Evolutionary conservation across 1,140 invertebrate species (phyloP).

Genomic region (Paraescarpia echinospica): DNA sequence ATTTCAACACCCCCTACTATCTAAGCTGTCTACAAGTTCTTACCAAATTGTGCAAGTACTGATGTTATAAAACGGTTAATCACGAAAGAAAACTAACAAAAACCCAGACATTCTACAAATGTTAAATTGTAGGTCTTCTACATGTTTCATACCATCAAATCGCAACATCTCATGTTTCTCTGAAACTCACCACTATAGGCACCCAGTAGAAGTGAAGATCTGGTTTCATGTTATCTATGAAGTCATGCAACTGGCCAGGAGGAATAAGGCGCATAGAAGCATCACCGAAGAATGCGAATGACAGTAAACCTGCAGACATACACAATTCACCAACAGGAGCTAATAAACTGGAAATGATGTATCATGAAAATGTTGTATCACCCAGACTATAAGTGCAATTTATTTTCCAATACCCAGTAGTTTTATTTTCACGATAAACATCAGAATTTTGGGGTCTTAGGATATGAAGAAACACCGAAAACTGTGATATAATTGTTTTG

Average conservation of each 20-base stretch:
- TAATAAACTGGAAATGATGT: background rate
- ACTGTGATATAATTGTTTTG: background rate
- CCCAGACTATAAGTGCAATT: background rate
- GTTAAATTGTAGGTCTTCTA: background rate
- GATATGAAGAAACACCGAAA: background rate
- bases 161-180: background rate
- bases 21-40: too few species aligned
- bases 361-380: background rate
- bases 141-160: background rate
- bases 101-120: background rate
- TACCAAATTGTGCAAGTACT: too few species aligned
- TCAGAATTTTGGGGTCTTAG: background rate
- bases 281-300: background rate
- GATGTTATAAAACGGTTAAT: background rate
- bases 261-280: constrained; percentile 42
- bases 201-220: constrained; percentile 65
- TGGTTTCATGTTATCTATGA: constrained; percentile 43
- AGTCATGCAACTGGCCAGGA: constrained; percentile 47
- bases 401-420: background rate
- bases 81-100: background rate
- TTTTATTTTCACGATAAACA: background rate
- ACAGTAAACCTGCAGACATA: background rate
- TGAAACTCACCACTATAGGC: constrained; percentile 57
- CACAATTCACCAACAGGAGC: background rate
- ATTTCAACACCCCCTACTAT: too few species aligned